These are phyloP conservation scores for Stictocephala bisonia DNA, from an alignment of 2,888 invertebrate genomes.

Conservation along the genomic window DNA sequence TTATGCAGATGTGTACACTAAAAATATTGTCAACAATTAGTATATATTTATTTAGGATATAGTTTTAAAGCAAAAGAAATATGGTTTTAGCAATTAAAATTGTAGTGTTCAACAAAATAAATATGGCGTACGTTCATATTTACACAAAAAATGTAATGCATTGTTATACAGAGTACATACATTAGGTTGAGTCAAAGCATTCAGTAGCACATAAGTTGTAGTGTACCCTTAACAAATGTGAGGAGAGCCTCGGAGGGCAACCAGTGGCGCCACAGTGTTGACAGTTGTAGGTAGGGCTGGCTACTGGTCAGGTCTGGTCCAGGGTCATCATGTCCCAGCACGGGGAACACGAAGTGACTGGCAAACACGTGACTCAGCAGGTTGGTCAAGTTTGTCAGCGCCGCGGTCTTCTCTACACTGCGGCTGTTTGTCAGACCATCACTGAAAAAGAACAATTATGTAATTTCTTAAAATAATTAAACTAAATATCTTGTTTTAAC, in stretches of 20 bases:
- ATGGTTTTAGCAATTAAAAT: too few relatives aligned
- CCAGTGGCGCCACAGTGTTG: slow-evolving; percentile 86
- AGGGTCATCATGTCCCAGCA: slow-evolving; percentile 89
- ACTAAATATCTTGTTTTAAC: too few relatives aligned
- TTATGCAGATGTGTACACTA: too few relatives aligned
- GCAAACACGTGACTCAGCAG: slow-evolving; percentile 84
- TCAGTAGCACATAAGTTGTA: not conserved
- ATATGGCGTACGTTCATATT: too few relatives aligned
- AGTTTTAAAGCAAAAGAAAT: too few relatives aligned
- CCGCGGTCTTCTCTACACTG: slow-evolving; percentile 70
- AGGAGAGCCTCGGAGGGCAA: slow-evolving; percentile 82
- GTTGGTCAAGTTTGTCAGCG: slow-evolving; percentile 85
- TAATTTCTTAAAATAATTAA: too few relatives aligned
- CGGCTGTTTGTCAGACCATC: slow-evolving; percentile 82
- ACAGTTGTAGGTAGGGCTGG: slow-evolving; percentile 71
- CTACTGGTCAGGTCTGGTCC: slow-evolving; percentile 67
- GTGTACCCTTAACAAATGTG: slow-evolving; percentile 85
- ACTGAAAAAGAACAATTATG: slow-evolving; percentile 67
- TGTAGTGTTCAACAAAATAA: too few relatives aligned
- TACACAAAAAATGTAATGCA: too few relatives aligned
- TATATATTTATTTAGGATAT: too few relatives aligned
- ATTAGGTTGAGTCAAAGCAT: too few relatives aligned
- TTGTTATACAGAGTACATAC: too few relatives aligned
- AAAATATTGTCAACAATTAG: too few relatives aligned
- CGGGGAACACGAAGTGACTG: slow-evolving; percentile 91